Evolutionary conservation across 2,888 invertebrate species (phyloP).

Genomic region (Polyommatus icarus): DNA sequence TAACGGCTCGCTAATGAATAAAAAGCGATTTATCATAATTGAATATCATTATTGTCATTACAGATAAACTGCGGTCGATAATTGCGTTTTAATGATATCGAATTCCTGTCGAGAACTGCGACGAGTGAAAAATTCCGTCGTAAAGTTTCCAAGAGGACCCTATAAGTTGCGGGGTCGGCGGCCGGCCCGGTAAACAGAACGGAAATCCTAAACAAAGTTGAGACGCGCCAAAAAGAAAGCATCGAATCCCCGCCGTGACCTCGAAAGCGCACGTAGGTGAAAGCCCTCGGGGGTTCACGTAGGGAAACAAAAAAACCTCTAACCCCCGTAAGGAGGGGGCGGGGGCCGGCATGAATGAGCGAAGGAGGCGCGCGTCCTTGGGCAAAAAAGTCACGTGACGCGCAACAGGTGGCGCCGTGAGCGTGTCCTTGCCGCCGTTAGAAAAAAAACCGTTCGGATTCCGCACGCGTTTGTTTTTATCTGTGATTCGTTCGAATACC

Average conservation of each 20-base stretch:
- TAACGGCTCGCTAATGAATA: conserved; percentile 55
- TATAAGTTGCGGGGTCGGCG: background rate
- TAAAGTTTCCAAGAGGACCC: background rate
- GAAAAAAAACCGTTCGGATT: conserved; percentile 58
- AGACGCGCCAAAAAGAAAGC: conserved; percentile 57
- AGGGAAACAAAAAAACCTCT: conserved; percentile 76
- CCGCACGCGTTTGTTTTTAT: conserved; percentile 35
- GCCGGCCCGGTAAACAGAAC: conserved; percentile 42
- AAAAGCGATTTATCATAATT: conserved; percentile 35
- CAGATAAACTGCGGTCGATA: conserved; percentile 14
- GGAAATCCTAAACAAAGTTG: conserved; percentile 54
- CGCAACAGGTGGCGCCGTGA: conserved; percentile 78
- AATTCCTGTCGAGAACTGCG: background rate
- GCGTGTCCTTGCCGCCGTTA: conserved; percentile 71
- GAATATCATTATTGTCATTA: conserved; percentile 30
- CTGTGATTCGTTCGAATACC: conserved; percentile 22
- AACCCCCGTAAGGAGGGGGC: conserved; percentile 73
- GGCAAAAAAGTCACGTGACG: conserved; percentile 79
- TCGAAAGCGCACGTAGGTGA: conserved; percentile 80
- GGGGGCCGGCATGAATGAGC: conserved; percentile 78
- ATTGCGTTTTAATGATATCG: conserved; percentile 4
- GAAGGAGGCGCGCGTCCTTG: conserved; percentile 79
- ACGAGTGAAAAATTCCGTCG: background rate
- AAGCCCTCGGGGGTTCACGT: conserved; percentile 76
- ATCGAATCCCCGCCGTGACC: conserved; percentile 75